Evolutionary conservation across 1,140 invertebrate genomes (phyloP).

Genomic region (Armadillidium nasatum): DNA sequence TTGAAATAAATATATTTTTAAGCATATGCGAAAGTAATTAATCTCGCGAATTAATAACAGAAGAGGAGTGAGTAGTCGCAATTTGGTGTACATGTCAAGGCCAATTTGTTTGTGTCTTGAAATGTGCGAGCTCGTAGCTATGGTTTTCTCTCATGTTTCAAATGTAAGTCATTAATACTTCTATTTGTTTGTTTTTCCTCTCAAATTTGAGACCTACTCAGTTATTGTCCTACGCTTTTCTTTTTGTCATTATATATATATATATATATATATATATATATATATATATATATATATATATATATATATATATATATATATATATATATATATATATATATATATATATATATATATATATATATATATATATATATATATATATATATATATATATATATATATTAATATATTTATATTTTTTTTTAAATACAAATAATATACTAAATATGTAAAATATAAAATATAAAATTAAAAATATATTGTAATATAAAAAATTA

Average conservation of each 20-base stretch:
- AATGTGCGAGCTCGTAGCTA: not conserved
- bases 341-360: not conserved
- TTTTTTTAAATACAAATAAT: not conserved
- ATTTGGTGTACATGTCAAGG: not conserved
- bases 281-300: too few relatives aligned
- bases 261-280: too few relatives aligned
- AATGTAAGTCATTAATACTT: not conserved
- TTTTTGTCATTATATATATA: too few relatives aligned
- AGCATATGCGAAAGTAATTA: not conserved
- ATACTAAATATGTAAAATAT: not conserved
- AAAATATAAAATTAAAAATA: too few relatives aligned
- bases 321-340: constrained; percentile 18
- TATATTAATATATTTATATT: not conserved
- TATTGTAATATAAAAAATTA: too few relatives aligned
- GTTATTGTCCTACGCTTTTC: not conserved
- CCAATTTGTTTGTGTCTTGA: not conserved
- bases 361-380: not conserved
- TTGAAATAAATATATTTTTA: not conserved
- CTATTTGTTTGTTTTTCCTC: not conserved
- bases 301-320: too few relatives aligned
- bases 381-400: not conserved
- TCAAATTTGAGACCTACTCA: not conserved
- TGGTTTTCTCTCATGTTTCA: not conserved
- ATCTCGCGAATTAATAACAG: constrained; percentile 4
- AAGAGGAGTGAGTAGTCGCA: not conserved